phyloP scores from a whole-genome alignment of 2,888 invertebrate genomes.

The Drosophila colorata region DNA sequence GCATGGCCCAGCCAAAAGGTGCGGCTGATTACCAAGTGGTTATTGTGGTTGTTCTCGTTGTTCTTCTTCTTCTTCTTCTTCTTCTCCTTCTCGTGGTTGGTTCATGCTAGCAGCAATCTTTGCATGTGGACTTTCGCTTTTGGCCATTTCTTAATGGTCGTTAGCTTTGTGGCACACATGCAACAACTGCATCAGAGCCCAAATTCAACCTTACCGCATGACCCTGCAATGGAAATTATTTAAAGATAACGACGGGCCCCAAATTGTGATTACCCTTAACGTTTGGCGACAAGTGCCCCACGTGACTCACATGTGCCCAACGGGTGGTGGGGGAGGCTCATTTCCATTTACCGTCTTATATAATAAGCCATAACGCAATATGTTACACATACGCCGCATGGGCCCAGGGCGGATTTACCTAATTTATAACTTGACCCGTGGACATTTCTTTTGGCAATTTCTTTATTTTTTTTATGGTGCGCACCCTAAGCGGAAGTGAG shows the following conservation, averaged over 20 bases:
- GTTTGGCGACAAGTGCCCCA: slow-evolving; percentile 41
- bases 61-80: slow-evolving; percentile 1
- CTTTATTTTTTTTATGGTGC: slow-evolving; percentile 10
- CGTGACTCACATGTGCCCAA: slow-evolving; percentile 38
- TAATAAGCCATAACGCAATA: slow-evolving; percentile 74
- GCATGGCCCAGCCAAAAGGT: slow-evolving; percentile 62
- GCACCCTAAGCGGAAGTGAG: slow-evolving; percentile 71
- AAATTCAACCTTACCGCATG: slow-evolving; percentile 12
- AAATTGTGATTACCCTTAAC: slow-evolving; percentile 23
- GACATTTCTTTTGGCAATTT: slow-evolving; percentile 23
- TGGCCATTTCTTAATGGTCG: slow-evolving; percentile 62
- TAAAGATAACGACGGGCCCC: slow-evolving; percentile 38
- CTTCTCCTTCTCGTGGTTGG: slow-evolving; percentile 6
- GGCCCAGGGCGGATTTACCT: slow-evolving; percentile 44
- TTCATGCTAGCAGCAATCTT: slow-evolving; percentile 55
- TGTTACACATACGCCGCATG: slow-evolving; percentile 76
- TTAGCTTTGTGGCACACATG: slow-evolving; percentile 59
- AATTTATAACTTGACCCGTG: slow-evolving; percentile 70
- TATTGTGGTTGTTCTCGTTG: slow-evolving; percentile 8
- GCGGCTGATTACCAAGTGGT: slow-evolving; percentile 69
- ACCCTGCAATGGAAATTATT: slow-evolving; percentile 26
- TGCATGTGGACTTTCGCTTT: slow-evolving; percentile 79
- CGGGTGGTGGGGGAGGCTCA: neutral
- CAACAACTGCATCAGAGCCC: slow-evolving; percentile 74
- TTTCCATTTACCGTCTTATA: slow-evolving; percentile 54